phyloP scores from a whole-genome alignment of 1,140 invertebrate species.

The Leucophenga varia region DNA sequence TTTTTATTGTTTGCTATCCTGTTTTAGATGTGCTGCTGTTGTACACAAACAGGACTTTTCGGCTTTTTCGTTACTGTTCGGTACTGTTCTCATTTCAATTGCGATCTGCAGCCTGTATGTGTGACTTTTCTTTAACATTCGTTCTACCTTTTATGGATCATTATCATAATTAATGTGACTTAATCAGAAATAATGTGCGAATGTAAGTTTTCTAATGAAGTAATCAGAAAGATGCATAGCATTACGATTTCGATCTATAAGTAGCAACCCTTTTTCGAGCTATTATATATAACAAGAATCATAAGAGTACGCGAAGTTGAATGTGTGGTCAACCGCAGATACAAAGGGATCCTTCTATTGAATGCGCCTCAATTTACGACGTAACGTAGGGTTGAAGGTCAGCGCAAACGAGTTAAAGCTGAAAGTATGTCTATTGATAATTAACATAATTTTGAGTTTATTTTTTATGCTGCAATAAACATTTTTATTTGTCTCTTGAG shows the following conservation, averaged over 20 bases:
- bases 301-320: too few relatives aligned
- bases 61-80: too few relatives aligned
- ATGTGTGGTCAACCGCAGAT: conserved; percentile 49
- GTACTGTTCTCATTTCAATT: conserved; percentile 54
- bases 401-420: conserved; percentile 10
- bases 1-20: conserved; percentile 4
- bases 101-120: conserved; percentile 17
- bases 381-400: conserved; percentile 40
- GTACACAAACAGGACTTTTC: too few relatives aligned
- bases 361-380: neutral
- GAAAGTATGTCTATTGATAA: conserved; percentile 36
- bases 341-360: neutral
- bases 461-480: too few relatives aligned
- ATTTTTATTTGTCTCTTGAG: too few relatives aligned
- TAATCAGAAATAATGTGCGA: conserved; percentile 54
- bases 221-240: conserved; percentile 13
- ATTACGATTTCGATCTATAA: too few relatives aligned
- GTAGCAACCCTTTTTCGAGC: conserved; percentile 23
- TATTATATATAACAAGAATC: too few relatives aligned
- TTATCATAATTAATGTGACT: conserved; percentile 56
- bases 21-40: conserved; percentile 14
- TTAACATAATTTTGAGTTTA: conserved; percentile 39
- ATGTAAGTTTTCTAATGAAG: conserved; percentile 38
- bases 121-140: conserved; percentile 26
- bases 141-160: conserved; percentile 32